phyloP scores from a whole-genome alignment of 2,888 invertebrate genomes.

The Acrocera orbiculus region DNA sequence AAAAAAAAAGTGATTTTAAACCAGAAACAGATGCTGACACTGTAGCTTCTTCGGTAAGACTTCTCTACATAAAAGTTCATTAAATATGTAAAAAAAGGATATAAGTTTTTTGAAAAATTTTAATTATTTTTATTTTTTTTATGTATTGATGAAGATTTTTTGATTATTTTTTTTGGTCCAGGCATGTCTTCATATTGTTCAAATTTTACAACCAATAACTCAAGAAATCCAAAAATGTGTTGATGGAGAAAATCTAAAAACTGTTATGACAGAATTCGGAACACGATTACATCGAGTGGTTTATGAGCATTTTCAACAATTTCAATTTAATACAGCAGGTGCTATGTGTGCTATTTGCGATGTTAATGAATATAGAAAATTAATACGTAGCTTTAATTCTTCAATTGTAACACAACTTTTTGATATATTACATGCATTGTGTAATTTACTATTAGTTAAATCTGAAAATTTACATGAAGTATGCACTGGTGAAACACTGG shows the following conservation, averaged over 20 bases:
- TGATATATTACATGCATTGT: constrained; percentile 87
- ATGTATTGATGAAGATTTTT: background rate
- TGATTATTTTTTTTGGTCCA: constrained; percentile 21
- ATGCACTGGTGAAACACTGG: constrained; percentile 84
- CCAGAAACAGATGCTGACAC: constrained; percentile 78
- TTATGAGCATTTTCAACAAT: constrained; percentile 85
- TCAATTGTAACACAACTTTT: constrained; percentile 73
- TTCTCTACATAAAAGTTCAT: too few species aligned
- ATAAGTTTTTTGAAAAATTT: constrained; percentile 3
- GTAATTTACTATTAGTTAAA: constrained; percentile 85
- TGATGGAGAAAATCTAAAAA: constrained; percentile 83
- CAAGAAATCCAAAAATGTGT: constrained; percentile 61
- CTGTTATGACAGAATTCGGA: constrained; percentile 76
- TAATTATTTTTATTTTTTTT: constrained; percentile 5
- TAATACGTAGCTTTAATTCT: constrained; percentile 53
- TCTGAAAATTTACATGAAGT: constrained; percentile 94
- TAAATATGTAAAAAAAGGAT: background rate
- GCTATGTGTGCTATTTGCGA: constrained; percentile 98
- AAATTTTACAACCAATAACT: constrained; percentile 60
- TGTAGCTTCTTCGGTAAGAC: constrained; percentile 57
- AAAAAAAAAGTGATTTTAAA: constrained; percentile 87
- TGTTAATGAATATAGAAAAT: constrained; percentile 89
- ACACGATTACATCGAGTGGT: constrained; percentile 82
- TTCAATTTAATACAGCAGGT: constrained; percentile 87
- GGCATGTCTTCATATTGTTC: constrained; percentile 73